Conservation (phyloP, 2,113 vertebrate genomes). For the Paradoxurus hermaphroditus region DNA sequence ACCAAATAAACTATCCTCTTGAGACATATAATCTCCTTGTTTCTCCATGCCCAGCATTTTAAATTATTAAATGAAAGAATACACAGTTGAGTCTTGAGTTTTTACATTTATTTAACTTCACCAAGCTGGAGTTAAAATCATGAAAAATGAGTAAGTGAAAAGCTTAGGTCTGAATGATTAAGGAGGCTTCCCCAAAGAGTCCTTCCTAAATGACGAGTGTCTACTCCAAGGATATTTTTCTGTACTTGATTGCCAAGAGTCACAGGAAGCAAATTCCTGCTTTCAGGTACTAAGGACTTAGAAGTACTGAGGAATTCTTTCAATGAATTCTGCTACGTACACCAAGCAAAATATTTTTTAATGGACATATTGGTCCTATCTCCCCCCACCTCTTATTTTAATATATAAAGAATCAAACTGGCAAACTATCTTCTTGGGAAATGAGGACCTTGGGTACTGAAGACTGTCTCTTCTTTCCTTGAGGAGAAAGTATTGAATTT, state of each 20-base stretch:
- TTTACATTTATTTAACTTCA: neutral
- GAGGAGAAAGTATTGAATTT: neutral
- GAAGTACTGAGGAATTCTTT: neutral
- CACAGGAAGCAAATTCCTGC: neutral
- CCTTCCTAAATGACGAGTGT: neutral
- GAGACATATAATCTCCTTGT: neutral
- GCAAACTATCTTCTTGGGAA: neutral
- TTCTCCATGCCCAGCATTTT: neutral
- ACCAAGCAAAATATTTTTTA: neutral
- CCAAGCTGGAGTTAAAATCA: neutral
- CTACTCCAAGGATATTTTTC: neutral
- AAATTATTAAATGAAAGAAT: constrained; percentile 27
- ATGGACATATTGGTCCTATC: accelerated
- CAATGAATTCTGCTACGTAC: neutral
- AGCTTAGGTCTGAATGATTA: neutral
- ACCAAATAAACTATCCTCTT: neutral
- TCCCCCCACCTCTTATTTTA: neutral
- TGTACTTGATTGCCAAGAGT: neutral
- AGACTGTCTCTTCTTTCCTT: too few relatives aligned
- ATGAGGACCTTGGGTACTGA: too few relatives aligned
- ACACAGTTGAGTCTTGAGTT: neutral
- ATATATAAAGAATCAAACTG: neutral
- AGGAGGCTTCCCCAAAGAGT: neutral
- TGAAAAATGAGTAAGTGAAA: neutral
- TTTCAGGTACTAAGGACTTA: neutral